These are phyloP conservation scores for Diceros bicornis DNA, from an alignment of 2,797 vertebrate genomes.

Conservation along the genomic window DNA sequence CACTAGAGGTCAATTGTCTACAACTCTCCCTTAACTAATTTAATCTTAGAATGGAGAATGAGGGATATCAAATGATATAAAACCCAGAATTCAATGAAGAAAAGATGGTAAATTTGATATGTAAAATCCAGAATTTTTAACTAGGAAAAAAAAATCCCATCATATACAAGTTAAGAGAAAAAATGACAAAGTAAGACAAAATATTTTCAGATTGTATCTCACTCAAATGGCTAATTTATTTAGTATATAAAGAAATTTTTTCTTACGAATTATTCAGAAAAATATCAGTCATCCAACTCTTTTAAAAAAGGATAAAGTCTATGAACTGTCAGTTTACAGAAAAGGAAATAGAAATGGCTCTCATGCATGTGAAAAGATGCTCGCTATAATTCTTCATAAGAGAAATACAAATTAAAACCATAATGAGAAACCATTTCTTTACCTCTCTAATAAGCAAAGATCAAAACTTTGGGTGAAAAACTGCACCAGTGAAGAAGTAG, in stretches of 20 bases:
- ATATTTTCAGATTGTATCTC: not conserved
- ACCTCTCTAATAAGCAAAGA: conserved; percentile 7
- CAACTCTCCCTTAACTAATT: not conserved
- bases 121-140: conserved; percentile 23
- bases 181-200: not conserved
- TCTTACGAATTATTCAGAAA: not conserved
- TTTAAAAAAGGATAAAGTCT: not conserved
- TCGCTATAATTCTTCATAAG: not conserved
- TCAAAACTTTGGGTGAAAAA: not conserved
- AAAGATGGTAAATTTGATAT: not conserved
- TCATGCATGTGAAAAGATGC: not conserved
- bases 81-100: not conserved
- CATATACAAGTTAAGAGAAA: not conserved
- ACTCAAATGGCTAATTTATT: not conserved
- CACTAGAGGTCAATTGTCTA: not conserved
- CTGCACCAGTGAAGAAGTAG: not conserved
- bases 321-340: not conserved
- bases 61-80: not conserved
- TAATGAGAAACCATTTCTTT: not conserved
- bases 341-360: conserved; percentile 7
- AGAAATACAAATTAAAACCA: conserved; percentile 12
- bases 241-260: not conserved
- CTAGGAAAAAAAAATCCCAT: not conserved
- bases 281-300: not conserved
- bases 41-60: not conserved